Percentiles rank a stretch among this genome's conserved stretches.
Conservation (phyloP, 2,113 vertebrate species). For the Seriola dumerili region DNA sequence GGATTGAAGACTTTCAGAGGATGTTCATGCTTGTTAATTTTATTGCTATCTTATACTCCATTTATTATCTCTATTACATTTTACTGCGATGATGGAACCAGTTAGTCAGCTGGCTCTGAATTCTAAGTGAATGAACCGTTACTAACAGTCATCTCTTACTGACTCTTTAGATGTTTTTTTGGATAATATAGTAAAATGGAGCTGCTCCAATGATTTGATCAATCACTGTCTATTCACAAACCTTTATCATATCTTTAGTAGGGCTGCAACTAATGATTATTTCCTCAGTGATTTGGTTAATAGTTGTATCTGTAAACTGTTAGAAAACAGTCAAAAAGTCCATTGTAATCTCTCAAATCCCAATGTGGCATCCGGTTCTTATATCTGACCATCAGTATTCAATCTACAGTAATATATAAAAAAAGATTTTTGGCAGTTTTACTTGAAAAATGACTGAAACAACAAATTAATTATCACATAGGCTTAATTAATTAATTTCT, state of each 20-base stretch:
- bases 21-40: constrained; percentile 36
- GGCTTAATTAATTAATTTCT: background rate
- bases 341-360: no score
- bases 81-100: background rate
- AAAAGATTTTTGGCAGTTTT: background rate
- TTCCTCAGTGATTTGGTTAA: no score
- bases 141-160: background rate
- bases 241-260: background rate
- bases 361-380: no score
- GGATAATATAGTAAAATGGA: background rate
- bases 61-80: constrained; percentile 4
- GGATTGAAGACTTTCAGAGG: background rate
- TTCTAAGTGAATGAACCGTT: background rate
- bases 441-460: background rate
- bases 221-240: background rate
- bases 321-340: no score
- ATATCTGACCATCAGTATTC: no score
- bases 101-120: background rate
- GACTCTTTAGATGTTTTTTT: background rate
- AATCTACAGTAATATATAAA: background rate
- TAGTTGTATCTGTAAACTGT: no score
- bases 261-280: background rate
- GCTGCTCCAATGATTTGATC: background rate
- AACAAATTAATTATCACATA: background rate
- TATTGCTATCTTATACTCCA: constrained; percentile 1